Evolutionary conservation across 2,797 vertebrate species (phyloP).

Genomic region (Pangasius mekongensis): DNA sequence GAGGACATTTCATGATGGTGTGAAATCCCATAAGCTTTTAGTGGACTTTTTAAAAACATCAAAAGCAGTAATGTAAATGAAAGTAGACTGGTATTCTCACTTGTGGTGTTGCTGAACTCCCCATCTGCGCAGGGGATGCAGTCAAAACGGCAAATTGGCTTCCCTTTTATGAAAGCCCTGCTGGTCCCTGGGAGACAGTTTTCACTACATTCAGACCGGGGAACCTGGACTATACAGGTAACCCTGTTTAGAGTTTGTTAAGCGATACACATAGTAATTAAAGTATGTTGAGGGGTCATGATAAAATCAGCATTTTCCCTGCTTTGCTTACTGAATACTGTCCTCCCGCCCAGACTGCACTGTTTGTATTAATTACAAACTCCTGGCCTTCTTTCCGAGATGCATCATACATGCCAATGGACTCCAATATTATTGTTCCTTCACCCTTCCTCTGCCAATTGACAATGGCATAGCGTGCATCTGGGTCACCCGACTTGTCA

Average conservation of each 20-base stretch:
- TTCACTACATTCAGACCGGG: slow-evolving; percentile 77
- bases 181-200: slow-evolving; percentile 74
- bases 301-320: not conserved
- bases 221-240: slow-evolving; percentile 66
- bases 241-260: not conserved
- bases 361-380: slow-evolving; percentile 69
- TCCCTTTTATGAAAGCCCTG: slow-evolving; percentile 74
- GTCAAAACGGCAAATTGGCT: slow-evolving; percentile 79
- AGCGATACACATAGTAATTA: not conserved
- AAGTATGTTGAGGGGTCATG: not conserved
- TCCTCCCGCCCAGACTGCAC: slow-evolving; percentile 71
- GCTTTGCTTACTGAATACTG: slow-evolving; percentile 62
- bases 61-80: slow-evolving; percentile 65
- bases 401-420: slow-evolving; percentile 76
- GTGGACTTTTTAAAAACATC: slow-evolving; percentile 67
- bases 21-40: slow-evolving; percentile 61
- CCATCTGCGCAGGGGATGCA: slow-evolving; percentile 77
- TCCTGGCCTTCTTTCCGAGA: slow-evolving; percentile 71
- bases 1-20: slow-evolving; percentile 64
- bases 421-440: slow-evolving; percentile 70
- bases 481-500: slow-evolving; percentile 75
- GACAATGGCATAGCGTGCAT: slow-evolving; percentile 75
- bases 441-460: slow-evolving; percentile 77
- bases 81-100: slow-evolving; percentile 72
- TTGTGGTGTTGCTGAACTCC: slow-evolving; percentile 79